These are phyloP conservation scores for Dasysyrphus tricinctus DNA, from an alignment of 2,888 invertebrate species.

Conservation along the genomic window DNA sequence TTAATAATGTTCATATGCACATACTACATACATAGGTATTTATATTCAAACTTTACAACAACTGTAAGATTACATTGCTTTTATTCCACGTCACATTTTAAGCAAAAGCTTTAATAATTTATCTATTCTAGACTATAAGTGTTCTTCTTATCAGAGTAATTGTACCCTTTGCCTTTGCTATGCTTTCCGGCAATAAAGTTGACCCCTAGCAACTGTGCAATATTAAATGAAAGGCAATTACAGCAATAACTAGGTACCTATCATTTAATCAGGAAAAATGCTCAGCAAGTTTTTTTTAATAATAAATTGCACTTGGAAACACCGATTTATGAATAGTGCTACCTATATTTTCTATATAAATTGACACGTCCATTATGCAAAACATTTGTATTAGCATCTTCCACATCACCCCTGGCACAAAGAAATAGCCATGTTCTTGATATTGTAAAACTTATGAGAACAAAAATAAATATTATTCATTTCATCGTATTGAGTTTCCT, in stretches of 20 bases:
- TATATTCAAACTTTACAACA: too few relatives aligned
- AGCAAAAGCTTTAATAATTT: not conserved
- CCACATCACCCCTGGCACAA: not conserved
- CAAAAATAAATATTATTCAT: constrained; percentile 10
- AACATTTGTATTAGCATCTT: constrained; percentile 19
- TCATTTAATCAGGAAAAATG: constrained; percentile 25
- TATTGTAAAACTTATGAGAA: constrained; percentile 15
- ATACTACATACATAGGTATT: too few relatives aligned
- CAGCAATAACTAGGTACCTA: constrained; percentile 25
- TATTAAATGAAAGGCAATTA: constrained; percentile 51
- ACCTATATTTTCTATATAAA: constrained; percentile 2
- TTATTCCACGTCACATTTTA: not conserved
- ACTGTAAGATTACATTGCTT: not conserved
- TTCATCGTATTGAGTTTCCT: constrained; percentile 21
- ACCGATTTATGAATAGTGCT: constrained; percentile 27
- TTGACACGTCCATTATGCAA: constrained; percentile 27
- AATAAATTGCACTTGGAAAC: constrained; percentile 29
- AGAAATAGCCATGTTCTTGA: not conserved
- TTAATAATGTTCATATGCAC: too few relatives aligned
- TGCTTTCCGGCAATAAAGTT: constrained; percentile 29
- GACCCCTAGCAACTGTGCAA: constrained; percentile 40
- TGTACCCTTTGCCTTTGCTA: constrained; percentile 24
- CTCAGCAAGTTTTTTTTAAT: not conserved
- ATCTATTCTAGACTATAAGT: not conserved
- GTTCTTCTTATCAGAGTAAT: constrained; percentile 19